Conservation (phyloP, 2,113 vertebrate species). For the Eubucco bourcierii region DNA sequence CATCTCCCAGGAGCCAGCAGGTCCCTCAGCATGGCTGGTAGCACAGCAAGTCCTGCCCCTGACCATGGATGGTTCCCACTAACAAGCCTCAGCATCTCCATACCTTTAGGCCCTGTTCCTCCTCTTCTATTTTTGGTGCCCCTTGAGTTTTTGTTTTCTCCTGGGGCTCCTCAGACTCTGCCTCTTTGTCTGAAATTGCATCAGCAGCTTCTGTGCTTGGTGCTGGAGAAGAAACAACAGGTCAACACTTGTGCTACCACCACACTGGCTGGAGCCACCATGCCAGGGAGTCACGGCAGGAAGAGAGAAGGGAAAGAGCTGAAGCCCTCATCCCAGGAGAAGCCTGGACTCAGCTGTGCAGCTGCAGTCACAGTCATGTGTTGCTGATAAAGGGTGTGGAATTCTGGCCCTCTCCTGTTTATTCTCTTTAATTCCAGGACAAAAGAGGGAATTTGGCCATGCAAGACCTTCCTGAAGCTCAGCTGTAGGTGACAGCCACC, state of each 20-base stretch:
- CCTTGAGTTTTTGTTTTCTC: slow-evolving; percentile 78
- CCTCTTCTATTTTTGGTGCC: slow-evolving; percentile 78
- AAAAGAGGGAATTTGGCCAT: neutral
- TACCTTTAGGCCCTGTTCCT: slow-evolving; percentile 92
- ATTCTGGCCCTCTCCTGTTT: accelerated
- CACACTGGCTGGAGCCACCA: neutral
- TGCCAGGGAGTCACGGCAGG: neutral
- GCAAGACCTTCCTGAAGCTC: neutral
- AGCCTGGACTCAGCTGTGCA: neutral
- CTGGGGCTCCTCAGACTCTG: slow-evolving; percentile 77
- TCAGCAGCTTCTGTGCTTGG: slow-evolving; percentile 72
- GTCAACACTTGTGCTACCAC: neutral
- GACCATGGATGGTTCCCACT: neutral
- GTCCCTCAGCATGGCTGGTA: accelerated
- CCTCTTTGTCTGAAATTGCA: slow-evolving; percentile 77
- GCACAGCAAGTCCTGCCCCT: neutral
- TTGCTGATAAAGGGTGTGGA: neutral
- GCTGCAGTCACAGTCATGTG: accelerated
- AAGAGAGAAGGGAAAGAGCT: neutral
- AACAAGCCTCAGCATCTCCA: neutral
- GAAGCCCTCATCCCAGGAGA: neutral
- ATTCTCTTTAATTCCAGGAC: no score
- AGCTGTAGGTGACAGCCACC: neutral
- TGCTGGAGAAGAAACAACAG: slow-evolving; percentile 2
- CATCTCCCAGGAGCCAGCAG: neutral